phyloP scores from a whole-genome alignment of 2,888 invertebrate species.

The Lymantria monacha region DNA sequence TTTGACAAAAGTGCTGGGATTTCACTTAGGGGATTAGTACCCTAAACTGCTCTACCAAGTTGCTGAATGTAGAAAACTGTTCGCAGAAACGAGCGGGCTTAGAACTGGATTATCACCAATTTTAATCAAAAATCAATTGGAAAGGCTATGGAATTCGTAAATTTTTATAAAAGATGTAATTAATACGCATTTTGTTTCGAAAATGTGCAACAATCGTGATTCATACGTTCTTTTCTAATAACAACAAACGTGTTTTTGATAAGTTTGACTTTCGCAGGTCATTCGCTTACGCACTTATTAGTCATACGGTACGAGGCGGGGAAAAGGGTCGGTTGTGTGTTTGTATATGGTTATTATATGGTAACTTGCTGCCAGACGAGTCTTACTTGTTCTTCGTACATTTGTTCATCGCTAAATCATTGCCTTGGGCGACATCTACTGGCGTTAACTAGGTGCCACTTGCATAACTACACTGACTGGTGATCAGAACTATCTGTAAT shows the following conservation, averaged over 20 bases:
- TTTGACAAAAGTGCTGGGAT: too few species aligned
- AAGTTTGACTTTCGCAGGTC: constrained; percentile 1
- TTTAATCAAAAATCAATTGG: too few species aligned
- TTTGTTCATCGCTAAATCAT: constrained; percentile 18
- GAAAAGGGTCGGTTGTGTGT: background rate
- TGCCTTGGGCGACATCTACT: constrained; percentile 20
- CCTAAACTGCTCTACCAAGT: too few species aligned
- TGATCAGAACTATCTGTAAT: constrained; percentile 34
- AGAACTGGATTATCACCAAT: too few species aligned
- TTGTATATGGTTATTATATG: constrained; percentile 26
- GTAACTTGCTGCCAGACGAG: constrained; percentile 42
- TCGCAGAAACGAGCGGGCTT: too few species aligned
- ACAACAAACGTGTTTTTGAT: background rate
- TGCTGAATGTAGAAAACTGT: too few species aligned
- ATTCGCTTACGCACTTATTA: background rate
- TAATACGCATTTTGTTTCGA: too few species aligned
- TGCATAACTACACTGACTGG: constrained; percentile 34
- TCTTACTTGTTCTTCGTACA: constrained; percentile 37
- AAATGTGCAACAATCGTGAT: background rate
- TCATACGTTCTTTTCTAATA: background rate
- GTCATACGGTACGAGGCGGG: background rate
- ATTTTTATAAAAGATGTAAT: too few species aligned
- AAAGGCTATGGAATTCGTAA: too few species aligned
- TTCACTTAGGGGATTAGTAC: too few species aligned
- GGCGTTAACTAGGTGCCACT: constrained; percentile 46